A percentile compares a stretch with the other conserved stretches of the same genome.
These are phyloP conservation scores for Nephrotoma flavescens DNA, from an alignment of 2,888 invertebrate genomes.

Conservation along the genomic window DNA sequence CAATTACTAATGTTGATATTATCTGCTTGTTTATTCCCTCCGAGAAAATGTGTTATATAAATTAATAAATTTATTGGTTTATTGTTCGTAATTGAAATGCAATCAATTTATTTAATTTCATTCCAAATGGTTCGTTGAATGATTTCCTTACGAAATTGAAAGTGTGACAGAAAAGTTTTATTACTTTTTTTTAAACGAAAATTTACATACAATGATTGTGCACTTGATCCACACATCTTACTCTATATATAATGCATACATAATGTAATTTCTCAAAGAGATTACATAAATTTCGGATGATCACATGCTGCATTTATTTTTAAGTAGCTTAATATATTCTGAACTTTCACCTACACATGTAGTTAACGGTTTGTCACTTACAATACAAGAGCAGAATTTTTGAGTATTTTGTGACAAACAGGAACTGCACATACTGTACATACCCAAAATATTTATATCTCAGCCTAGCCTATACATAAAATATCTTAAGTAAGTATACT, in stretches of 20 bases:
- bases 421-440: not conserved
- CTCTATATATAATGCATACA: not conserved
- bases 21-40: too few relatives aligned
- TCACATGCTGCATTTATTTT: not conserved
- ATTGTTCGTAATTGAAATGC: not conserved
- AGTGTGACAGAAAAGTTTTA: not conserved
- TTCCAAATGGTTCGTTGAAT: not conserved
- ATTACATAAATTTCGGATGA: not conserved
- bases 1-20: too few relatives aligned
- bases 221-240: not conserved
- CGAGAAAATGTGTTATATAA: too few relatives aligned
- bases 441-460: not conserved
- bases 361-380: not conserved
- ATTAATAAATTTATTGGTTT: not conserved
- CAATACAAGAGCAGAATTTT: not conserved
- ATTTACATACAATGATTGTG: not conserved
- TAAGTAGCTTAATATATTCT: not conserved
- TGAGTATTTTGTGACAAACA: not conserved
- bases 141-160: not conserved
- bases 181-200: not conserved
- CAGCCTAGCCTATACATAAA: not conserved
- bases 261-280: not conserved
- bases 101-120: not conserved
- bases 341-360: not conserved
- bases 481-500: not conserved